Evolutionary conservation across 2,888 invertebrate genomes (phyloP).

Genomic region (Drosophila quinaria): DNA sequence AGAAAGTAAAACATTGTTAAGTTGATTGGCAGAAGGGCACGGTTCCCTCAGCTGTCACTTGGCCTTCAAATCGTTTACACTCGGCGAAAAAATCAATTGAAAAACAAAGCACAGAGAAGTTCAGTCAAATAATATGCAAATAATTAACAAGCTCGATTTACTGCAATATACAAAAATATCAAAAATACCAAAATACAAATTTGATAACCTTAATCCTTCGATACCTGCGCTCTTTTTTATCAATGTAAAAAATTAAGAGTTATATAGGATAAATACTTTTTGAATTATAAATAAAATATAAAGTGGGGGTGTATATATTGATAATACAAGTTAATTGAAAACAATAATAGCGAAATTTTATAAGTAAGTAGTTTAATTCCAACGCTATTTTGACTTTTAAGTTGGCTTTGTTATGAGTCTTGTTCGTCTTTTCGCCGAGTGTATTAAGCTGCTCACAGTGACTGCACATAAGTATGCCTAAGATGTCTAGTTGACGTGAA

Average conservation of each 20-base stretch:
- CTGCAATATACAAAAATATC: too few species aligned
- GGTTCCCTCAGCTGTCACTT: slow-evolving; percentile 22
- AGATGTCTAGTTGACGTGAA: slow-evolving; percentile 39
- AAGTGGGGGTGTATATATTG: too few species aligned
- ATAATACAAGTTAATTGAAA: not conserved
- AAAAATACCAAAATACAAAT: too few species aligned
- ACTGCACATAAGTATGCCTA: slow-evolving; percentile 40
- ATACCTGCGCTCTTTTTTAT: too few species aligned
- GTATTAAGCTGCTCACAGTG: slow-evolving; percentile 41
- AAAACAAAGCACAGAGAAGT: not conserved
- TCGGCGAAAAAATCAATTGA: slow-evolving; percentile 19
- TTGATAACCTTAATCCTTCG: too few species aligned
- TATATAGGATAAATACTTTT: too few species aligned
- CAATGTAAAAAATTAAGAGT: too few species aligned
- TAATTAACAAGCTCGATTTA: too few species aligned
- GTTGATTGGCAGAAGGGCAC: slow-evolving; percentile 53
- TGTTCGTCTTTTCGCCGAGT: slow-evolving; percentile 20
- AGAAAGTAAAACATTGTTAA: slow-evolving; percentile 52
- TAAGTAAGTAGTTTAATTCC: not conserved
- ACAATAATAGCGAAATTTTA: not conserved
- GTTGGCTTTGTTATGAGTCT: too few species aligned
- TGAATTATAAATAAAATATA: too few species aligned
- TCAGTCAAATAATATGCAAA: too few species aligned
- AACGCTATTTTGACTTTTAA: not conserved
- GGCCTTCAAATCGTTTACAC: slow-evolving; percentile 48